These are phyloP conservation scores for Scrobipalpa costella DNA, from an alignment of 2,888 invertebrate genomes.

Conservation along the genomic window DNA sequence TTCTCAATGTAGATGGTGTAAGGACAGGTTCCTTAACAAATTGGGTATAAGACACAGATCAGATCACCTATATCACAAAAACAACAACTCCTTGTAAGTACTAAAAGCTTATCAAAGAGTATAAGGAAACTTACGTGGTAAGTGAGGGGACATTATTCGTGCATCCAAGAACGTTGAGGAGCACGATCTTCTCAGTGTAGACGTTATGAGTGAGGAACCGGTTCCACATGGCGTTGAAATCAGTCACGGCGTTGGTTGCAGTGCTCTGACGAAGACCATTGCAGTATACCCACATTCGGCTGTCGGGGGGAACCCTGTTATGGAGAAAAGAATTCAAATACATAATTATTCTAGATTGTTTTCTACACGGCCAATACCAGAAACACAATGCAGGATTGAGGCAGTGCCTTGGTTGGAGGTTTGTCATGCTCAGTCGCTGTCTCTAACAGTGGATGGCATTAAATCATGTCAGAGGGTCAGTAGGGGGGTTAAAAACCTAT, in stretches of 20 bases:
- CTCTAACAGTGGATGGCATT: too few relatives aligned
- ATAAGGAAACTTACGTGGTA: conserved; percentile 55
- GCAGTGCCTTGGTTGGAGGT: too few relatives aligned
- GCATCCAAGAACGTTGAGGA: conserved; percentile 86
- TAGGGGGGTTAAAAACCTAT: too few relatives aligned
- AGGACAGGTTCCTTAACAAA: too few relatives aligned
- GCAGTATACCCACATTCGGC: conserved; percentile 88
- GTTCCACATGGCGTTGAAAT: conserved; percentile 85
- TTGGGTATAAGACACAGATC: too few relatives aligned
- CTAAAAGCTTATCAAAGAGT: neutral
- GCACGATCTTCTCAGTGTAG: conserved; percentile 84
- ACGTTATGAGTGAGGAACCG: conserved; percentile 81
- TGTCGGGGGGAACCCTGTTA: conserved; percentile 63
- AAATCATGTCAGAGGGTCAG: too few relatives aligned
- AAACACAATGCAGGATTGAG: too few relatives aligned
- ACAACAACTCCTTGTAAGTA: neutral
- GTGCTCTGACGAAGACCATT: conserved; percentile 84
- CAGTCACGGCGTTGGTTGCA: conserved; percentile 69
- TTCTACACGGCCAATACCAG: too few relatives aligned
- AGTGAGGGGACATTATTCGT: conserved; percentile 79
- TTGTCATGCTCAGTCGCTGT: too few relatives aligned
- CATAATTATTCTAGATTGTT: conserved; percentile 11
- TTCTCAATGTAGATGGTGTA: too few relatives aligned
- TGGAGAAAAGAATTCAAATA: conserved; percentile 10
- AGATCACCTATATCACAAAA: neutral